Percentiles rank a stretch among this genome's conserved stretches.
Evolutionary conservation across 2,888 invertebrate species (phyloP).

Genomic region (Serrognathus titanus): DNA sequence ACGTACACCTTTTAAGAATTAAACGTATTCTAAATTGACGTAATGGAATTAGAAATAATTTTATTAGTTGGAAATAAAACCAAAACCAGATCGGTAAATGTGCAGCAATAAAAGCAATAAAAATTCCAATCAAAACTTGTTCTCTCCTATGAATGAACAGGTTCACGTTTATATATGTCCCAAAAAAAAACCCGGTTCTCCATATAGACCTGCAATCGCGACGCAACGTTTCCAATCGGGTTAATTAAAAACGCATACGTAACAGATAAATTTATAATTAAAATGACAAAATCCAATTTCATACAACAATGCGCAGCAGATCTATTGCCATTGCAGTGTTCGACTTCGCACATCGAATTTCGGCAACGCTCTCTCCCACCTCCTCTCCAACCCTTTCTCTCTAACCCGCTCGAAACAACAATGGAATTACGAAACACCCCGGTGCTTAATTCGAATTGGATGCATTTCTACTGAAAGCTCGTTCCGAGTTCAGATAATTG

Average conservation of each 20-base stretch:
- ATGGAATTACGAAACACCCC: not conserved
- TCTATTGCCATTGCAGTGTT: constrained; percentile 32
- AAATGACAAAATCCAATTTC: constrained; percentile 49
- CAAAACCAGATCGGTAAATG: too few species aligned
- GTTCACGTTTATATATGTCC: too few species aligned
- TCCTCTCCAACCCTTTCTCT: not conserved
- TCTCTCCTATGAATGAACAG: too few species aligned
- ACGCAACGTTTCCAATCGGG: constrained; percentile 14
- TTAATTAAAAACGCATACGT: constrained; percentile 45
- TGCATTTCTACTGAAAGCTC: not conserved
- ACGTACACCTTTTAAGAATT: too few species aligned
- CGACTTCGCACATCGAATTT: not conserved
- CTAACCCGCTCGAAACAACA: not conserved
- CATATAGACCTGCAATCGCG: constrained; percentile 3
- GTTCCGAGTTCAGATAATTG: not conserved
- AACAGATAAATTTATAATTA: constrained; percentile 47
- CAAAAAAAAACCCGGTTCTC: too few species aligned
- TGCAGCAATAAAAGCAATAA: too few species aligned
- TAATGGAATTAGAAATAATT: too few species aligned
- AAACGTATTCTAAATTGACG: too few species aligned
- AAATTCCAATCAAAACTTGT: too few species aligned
- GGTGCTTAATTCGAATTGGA: not conserved
- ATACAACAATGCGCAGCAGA: constrained; percentile 45
- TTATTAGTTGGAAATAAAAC: too few species aligned
- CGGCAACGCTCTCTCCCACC: not conserved